Conservation (phyloP, 2,113 vertebrate genomes). For the Phasianus colchicus region DNA sequence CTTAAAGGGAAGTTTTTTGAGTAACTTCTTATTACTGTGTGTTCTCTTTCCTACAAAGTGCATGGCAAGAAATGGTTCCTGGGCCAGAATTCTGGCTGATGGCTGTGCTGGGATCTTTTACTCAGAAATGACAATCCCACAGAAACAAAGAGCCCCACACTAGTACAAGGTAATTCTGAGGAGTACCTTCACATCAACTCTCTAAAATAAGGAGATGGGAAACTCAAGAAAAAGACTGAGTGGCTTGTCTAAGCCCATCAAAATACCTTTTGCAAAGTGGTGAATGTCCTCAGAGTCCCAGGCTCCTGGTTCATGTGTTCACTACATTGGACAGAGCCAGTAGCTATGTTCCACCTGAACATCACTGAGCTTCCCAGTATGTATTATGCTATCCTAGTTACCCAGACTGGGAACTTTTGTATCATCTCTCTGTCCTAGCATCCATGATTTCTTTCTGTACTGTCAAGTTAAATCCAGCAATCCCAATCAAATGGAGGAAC, state of each 20-base stretch:
- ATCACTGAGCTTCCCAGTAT: fast-evolving
- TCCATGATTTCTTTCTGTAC: background rate
- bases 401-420: background rate
- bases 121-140: background rate
- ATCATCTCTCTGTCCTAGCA: background rate
- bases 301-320: fast-evolving
- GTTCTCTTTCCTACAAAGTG: background rate
- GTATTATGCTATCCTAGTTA: fast-evolving
- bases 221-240: background rate
- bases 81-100: background rate
- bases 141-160: background rate
- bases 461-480: background rate
- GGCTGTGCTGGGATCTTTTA: background rate
- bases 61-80: background rate
- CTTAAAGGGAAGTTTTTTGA: background rate
- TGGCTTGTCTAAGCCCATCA: background rate
- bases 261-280: background rate
- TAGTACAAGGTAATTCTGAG: background rate
- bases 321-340: background rate
- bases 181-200: background rate
- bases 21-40: background rate
- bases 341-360: background rate
- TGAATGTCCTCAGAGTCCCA: background rate
- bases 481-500: fast-evolving
- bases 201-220: background rate